phyloP scores from a whole-genome alignment of 35 echinoderm and acorn worm species.

The Amphiura filiformis region DNA sequence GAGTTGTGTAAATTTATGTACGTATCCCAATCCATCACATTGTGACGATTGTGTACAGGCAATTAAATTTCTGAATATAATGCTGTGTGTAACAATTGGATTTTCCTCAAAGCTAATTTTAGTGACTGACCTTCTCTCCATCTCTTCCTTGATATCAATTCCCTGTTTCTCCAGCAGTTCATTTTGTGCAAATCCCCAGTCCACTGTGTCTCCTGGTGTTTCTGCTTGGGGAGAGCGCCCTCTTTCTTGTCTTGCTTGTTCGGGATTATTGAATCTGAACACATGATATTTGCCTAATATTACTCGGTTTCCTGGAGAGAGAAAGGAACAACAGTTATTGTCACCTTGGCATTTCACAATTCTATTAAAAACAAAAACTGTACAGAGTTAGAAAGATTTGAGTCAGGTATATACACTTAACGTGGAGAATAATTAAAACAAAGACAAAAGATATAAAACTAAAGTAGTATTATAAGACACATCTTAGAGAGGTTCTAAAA shows the following conservation, averaged over 20 bases:
- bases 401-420: neutral
- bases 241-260: conserved; percentile 76
- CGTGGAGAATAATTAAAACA: too few species aligned
- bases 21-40: too few species aligned
- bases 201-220: conserved; percentile 28
- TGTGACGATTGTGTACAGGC: too few species aligned
- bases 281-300: conserved; percentile 97
- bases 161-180: conserved; percentile 94
- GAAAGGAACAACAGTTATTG: neutral
- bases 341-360: neutral
- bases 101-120: too few species aligned
- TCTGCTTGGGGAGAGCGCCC: conserved; percentile 57
- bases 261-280: conserved; percentile 92
- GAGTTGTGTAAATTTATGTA: too few species aligned
- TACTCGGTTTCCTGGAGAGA: conserved; percentile 71
- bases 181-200: conserved; percentile 95
- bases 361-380: neutral
- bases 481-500: too few species aligned
- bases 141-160: conserved; percentile 97
- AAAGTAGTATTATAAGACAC: too few species aligned
- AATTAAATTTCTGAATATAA: too few species aligned
- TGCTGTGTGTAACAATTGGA: too few species aligned
- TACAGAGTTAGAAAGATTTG: neutral
- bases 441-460: too few species aligned
- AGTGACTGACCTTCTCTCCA: conserved; percentile 85